Conservation (phyloP, 2,113 vertebrate species). For the Pangasianodon hypophthalmus region DNA sequence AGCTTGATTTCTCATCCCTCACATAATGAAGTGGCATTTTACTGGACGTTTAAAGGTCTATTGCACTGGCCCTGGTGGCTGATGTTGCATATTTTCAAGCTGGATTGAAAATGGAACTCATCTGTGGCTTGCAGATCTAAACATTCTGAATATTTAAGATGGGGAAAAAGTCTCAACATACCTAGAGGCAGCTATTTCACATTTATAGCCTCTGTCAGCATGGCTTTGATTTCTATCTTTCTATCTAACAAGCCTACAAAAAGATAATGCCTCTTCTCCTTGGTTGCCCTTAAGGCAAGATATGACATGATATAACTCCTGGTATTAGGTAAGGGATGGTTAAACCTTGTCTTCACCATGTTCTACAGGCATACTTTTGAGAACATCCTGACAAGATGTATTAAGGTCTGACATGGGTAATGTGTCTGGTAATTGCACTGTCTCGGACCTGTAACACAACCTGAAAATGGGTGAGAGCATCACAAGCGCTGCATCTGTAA, state of each 20-base stretch:
- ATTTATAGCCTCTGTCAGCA: background rate
- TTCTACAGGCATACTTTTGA: background rate
- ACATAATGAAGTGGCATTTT: background rate
- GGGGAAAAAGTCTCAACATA: background rate
- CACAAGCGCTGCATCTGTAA: background rate
- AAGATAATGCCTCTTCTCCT: conserved; percentile 65
- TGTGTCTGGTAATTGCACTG: conserved; percentile 18
- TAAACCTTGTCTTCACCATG: background rate
- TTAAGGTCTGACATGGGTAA: background rate
- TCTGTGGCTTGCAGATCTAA: background rate
- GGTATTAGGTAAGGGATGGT: background rate
- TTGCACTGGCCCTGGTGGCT: background rate
- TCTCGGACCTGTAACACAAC: too few relatives aligned
- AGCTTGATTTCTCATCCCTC: conserved; percentile 24
- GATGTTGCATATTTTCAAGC: background rate
- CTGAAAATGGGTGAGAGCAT: background rate
- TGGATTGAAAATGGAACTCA: background rate
- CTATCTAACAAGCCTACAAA: conserved; percentile 68
- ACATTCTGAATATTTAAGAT: conserved; percentile 4
- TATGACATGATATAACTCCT: conserved; percentile 33
- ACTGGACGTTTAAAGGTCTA: background rate
- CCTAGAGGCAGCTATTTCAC: background rate
- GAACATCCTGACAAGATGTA: conserved; percentile 2
- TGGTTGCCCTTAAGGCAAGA: conserved; percentile 50
- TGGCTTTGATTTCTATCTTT: conserved; percentile 60